A percentile compares a stretch with the other conserved stretches of the same genome.
These are phyloP conservation scores for Microctonus hyperodae DNA, from an alignment of 2,888 invertebrate genomes.

Conservation along the genomic window DNA sequence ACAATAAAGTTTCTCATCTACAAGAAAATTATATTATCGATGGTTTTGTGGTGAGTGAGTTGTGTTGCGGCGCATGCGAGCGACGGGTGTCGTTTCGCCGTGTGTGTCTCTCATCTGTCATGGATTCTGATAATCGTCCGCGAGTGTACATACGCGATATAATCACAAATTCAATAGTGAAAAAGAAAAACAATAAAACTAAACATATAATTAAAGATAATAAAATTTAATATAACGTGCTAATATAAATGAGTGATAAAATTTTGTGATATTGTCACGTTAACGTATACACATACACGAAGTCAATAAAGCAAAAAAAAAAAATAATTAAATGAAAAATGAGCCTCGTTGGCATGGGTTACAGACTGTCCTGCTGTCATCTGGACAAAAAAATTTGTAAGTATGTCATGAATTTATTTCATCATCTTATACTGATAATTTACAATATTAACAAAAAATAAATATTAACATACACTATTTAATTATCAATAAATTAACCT, in stretches of 20 bases:
- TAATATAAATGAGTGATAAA: not conserved
- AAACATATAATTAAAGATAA: not conserved
- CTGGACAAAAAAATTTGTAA: conserved; percentile 50
- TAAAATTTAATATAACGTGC: not conserved
- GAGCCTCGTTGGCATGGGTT: conserved; percentile 47
- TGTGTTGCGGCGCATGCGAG: conserved; percentile 50
- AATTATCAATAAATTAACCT: not conserved
- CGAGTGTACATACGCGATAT: conserved; percentile 54
- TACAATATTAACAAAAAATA: not conserved
- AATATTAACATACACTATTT: not conserved
- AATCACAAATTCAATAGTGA: conserved; percentile 50
- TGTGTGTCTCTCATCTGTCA: conserved; percentile 53
- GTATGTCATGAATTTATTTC: conserved; percentile 41
- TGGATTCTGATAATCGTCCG: conserved; percentile 58
- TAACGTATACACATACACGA: not conserved
- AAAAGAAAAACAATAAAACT: conserved; percentile 29
- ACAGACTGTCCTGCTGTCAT: conserved; percentile 47
- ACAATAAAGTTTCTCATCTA: not conserved
- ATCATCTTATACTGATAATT: not conserved
- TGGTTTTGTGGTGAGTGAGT: not conserved
- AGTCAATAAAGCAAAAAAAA: conserved; percentile 11
- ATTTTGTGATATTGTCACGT: not conserved
- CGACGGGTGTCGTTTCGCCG: conserved; percentile 33
- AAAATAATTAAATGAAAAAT: conserved; percentile 40
- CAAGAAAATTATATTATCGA: not conserved